Evolutionary conservation across 2,797 vertebrate species (phyloP), one percentile per base, ranked within the genome.

Genomic region (Silurus aristotelis): DNA sequence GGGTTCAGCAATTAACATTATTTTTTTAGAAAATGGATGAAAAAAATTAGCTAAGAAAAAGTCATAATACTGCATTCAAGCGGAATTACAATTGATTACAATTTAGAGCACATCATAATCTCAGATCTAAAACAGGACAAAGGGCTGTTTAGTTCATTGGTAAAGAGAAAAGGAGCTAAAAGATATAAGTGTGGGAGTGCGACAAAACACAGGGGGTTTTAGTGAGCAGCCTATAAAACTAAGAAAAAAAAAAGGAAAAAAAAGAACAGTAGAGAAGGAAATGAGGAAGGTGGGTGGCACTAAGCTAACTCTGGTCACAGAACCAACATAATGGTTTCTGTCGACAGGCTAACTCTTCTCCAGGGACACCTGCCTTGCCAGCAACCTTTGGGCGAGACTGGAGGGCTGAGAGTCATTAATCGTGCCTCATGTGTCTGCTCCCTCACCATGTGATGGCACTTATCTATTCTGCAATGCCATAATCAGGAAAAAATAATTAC

Each of bases 341-440:
- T 89, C 88, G 87, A 84, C 71, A 82, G 84, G 82, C 84, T 86
- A 87, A 88, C 83, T 68, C 66, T 61, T 90, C 88, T 89, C 89
- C 67, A 67, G 89, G 89, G 89, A 90, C 25, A 70, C 56, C 85
- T 67, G 81, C 89, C 83, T 82, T 78, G 76, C 83, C 89, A 88
- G 86, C 72, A 85, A 88, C 83, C 88, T 89, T 88, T 83, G 48
- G 82, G 90, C 79, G 20, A 85, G 85, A 83, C 88, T 48, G 85
- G 81, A 66, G 90, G 89, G 86, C 88, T 75, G 25, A 55, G 72
- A 90, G 86, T 88, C 90, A 92, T 92, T 91, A 91, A 92, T 92
- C 79, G 81, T 87, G 83, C 83, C 80, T 83, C 76, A 67, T 89
- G 84, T 88, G 88, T 87, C 85, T 87, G 85, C 77, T 86, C 70